Evolutionary conservation across 1,140 invertebrate genomes (phyloP), one percentile per base, ranked within the genome.

Genomic region (Venturia canescens): DNA sequence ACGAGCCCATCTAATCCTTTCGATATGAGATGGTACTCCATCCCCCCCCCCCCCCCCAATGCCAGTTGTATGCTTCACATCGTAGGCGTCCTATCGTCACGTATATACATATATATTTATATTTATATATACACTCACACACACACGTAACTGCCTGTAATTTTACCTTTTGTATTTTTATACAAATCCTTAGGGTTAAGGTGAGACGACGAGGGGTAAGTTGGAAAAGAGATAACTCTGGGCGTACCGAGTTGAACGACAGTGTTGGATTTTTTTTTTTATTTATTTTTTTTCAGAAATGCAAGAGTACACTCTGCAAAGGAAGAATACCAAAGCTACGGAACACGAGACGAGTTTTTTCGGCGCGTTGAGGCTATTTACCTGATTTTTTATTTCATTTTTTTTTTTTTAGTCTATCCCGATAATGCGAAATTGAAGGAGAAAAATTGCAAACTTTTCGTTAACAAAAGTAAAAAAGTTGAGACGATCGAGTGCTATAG

Each of bases 101-200:
- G n/a, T 50, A n/a, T 27, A 48, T 34, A 38, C 23, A 50, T 57
- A 57, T 57, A 66, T 66, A 66, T 23, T 31, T 63, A 76, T 38
- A 50, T 50, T 74, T 74, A 50, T 74, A 48, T 48, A 48, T 48
- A 48, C n/a, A n/a, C n/a, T n/a, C n/a, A 44, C 11, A 57, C 9
- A 4, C 13, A 57, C 53, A 57, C 21, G 74, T 81, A 63, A 82
- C 57, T 82, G 71, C 67, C 66, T 50, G 80, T 80, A 80, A 85
- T 82, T n/a, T 84, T 90, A 90, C 87, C 83, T 91, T 91, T 91
- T 90, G 86, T 91, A 91, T 89, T 91, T 91, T 91, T 91, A 87
- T 90, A 91, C 85, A 86, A 87, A 89, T 78, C 81, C 34, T 9
- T 86, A 88, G 69, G 70, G 50, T 86, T 72, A 70, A 27, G 26